A percentile compares a stretch with the other conserved stretches of the same genome.
phyloP scores from a whole-genome alignment of 2,888 invertebrate genomes.

The Chrysolina americana region DNA sequence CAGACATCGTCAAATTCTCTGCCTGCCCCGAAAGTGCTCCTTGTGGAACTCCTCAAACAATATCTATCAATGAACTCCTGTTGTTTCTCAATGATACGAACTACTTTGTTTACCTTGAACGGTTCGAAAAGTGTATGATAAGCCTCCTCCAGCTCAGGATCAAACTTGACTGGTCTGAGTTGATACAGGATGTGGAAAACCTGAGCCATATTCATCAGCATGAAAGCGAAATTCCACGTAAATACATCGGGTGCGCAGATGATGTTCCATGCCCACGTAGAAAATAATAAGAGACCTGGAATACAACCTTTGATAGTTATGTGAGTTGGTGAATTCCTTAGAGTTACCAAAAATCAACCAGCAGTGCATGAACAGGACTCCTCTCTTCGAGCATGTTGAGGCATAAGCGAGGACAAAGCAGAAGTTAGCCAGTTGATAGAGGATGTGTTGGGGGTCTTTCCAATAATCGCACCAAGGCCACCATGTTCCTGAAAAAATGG shows the following conservation, averaged over 20 bases:
- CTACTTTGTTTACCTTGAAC: constrained; percentile 75
- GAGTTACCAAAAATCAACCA: constrained; percentile 83
- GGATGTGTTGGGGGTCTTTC: constrained; percentile 82
- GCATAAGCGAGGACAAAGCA: constrained; percentile 86
- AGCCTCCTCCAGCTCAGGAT: constrained; percentile 86
- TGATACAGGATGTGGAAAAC: constrained; percentile 86
- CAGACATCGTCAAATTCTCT: too few relatives aligned
- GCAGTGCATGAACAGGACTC: constrained; percentile 86
- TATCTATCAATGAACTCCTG: too few relatives aligned
- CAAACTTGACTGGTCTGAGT: constrained; percentile 87
- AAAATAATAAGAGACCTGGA: constrained; percentile 84
- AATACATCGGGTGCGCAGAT: constrained; percentile 90
- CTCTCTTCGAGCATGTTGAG: constrained; percentile 84
- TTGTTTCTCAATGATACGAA: too few relatives aligned
- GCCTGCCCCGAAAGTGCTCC: too few relatives aligned
- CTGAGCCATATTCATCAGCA: constrained; percentile 85
- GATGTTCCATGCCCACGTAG: constrained; percentile 92
- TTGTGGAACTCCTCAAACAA: too few relatives aligned
- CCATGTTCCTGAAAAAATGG: constrained; percentile 71
- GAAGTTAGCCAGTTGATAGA: constrained; percentile 84
- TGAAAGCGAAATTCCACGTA: constrained; percentile 89
- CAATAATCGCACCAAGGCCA: constrained; percentile 83
- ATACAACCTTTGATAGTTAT: constrained; percentile 27
- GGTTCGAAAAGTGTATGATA: constrained; percentile 86
- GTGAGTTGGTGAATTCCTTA: background rate